Conservation (phyloP, 2,113 vertebrate genomes). For the Seriola dumerili region DNA sequence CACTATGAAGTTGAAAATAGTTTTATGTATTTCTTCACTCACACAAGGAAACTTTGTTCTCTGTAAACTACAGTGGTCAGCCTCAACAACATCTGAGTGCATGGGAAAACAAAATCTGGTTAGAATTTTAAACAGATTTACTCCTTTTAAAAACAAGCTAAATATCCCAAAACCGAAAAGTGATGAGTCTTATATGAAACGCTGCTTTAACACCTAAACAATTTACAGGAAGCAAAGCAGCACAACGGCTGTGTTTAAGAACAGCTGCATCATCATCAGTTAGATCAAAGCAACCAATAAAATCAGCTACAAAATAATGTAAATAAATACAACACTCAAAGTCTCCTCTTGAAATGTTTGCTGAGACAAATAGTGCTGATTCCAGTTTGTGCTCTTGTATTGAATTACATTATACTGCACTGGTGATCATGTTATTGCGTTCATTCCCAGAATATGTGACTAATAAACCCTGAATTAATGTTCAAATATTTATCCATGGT, state of each 20-base stretch:
- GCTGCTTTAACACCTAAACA: neutral
- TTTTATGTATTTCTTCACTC: too few relatives aligned
- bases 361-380: neutral
- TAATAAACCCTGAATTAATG: conserved; percentile 13
- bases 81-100: too few relatives aligned
- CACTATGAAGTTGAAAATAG: neutral
- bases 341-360: neutral
- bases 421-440: conserved; percentile 7
- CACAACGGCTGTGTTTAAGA: neutral
- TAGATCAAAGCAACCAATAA: neutral
- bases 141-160: neutral
- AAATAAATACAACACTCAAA: neutral
- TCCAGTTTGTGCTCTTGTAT: neutral
- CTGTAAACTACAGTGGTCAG: neutral
- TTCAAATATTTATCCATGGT: conserved; percentile 12
- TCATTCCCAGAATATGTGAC: conserved; percentile 44
- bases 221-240: neutral
- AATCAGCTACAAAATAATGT: neutral
- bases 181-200: too few relatives aligned
- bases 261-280: neutral
- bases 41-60: neutral
- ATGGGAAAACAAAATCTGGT: neutral
- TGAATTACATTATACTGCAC: neutral
- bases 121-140: neutral
- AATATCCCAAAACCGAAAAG: neutral